A percentile compares a stretch with the other conserved stretches of the same genome.
phyloP scores from a whole-genome alignment of 2,113 vertebrate genomes.

The Zosterops borbonicus region DNA sequence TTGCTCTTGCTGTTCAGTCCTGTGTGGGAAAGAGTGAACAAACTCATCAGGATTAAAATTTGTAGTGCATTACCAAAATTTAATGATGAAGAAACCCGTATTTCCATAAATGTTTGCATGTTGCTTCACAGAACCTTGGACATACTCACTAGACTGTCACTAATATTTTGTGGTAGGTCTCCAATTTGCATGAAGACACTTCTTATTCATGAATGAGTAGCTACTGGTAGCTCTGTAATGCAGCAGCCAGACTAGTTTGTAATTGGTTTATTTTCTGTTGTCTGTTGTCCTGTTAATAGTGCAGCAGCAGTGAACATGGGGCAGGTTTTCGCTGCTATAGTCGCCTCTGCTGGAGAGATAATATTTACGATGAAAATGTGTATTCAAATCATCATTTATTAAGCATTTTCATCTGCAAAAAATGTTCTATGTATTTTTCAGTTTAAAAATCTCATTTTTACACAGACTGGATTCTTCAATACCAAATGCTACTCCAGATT shows the following conservation, averaged over 20 bases:
- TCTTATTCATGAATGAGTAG: background rate
- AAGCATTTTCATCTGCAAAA: background rate
- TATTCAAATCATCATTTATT: background rate
- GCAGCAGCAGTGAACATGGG: background rate
- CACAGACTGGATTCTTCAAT: background rate
- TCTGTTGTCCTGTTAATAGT: background rate
- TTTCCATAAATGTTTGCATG: conserved; percentile 19
- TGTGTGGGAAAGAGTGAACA: conserved; percentile 15
- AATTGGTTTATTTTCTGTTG: background rate
- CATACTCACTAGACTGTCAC: conserved; percentile 29
- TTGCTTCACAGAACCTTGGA: background rate
- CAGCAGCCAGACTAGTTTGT: background rate
- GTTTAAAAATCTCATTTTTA: background rate
- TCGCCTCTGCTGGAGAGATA: background rate
- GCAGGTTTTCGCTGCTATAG: background rate
- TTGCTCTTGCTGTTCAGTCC: background rate
- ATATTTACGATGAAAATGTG: background rate
- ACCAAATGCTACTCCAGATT: background rate
- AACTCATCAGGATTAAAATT: conserved; percentile 13
- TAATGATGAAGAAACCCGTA: background rate
- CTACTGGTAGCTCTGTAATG: background rate
- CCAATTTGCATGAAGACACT: background rate
- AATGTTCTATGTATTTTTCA: background rate
- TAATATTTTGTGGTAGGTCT: conserved; percentile 49
- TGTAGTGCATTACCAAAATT: conserved; percentile 1